Conservation (phyloP, 2,888 invertebrate species). For the Malthinus flaveolus region DNA sequence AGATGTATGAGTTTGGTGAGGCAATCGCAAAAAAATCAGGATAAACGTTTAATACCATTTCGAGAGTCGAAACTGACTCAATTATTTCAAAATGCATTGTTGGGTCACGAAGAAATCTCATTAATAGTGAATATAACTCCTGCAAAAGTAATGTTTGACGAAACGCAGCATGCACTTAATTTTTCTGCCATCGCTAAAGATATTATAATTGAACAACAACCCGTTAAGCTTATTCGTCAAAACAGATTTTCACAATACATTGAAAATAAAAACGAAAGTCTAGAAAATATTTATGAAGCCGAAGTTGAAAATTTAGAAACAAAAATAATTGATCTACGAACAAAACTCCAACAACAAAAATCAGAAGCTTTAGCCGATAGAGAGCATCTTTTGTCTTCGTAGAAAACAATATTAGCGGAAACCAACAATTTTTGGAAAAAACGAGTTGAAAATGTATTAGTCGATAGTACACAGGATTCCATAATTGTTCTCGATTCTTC, state of each 20-base stretch:
- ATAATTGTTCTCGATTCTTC: slow-evolving; percentile 5
- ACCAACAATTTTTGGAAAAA: not conserved
- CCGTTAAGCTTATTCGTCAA: not conserved
- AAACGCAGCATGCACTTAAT: slow-evolving; percentile 81
- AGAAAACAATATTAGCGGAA: not conserved
- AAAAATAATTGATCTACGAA: not conserved
- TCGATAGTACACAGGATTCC: not conserved
- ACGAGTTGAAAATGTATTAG: not conserved
- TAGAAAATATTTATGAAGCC: not conserved
- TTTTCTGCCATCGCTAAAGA: slow-evolving; percentile 79
- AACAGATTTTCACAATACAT: not conserved
- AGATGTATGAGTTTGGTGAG: slow-evolving; percentile 70
- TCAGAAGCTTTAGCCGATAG: not conserved
- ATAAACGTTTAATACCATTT: slow-evolving; percentile 59
- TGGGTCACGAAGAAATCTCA: slow-evolving; percentile 68
- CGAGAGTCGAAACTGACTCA: slow-evolving; percentile 90
- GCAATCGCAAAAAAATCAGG: slow-evolving; percentile 47
- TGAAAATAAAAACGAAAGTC: not conserved
- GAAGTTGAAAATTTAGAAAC: not conserved
- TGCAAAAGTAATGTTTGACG: slow-evolving; percentile 71
- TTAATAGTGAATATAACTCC: slow-evolving; percentile 90
- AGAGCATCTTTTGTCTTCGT: not conserved
- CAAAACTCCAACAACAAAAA: not conserved
- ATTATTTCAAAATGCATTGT: slow-evolving; percentile 77
- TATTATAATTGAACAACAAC: slow-evolving; percentile 48